Percentiles rank a stretch among this genome's conserved stretches.
phyloP scores from a whole-genome alignment of 1,140 invertebrate genomes.

The Maniola jurtina region DNA sequence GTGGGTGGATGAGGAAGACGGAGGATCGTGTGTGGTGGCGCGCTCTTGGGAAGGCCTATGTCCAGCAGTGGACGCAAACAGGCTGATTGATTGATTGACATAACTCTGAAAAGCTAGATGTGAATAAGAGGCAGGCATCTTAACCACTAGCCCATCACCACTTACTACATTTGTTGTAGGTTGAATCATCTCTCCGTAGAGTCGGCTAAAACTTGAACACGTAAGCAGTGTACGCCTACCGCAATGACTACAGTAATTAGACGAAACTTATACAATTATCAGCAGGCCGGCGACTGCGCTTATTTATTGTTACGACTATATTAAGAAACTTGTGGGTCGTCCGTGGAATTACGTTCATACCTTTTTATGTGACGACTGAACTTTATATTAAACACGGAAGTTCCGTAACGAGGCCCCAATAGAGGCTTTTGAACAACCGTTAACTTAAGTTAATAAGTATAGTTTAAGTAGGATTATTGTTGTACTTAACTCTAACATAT shows the following conservation, averaged over 20 bases:
- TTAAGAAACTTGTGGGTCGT: conserved; percentile 21
- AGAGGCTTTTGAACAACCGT: background rate
- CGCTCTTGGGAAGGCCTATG: too few relatives aligned
- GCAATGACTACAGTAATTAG: conserved; percentile 29
- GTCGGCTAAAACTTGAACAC: background rate
- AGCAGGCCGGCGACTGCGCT: conserved; percentile 16
- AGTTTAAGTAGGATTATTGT: background rate
- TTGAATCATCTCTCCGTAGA: background rate
- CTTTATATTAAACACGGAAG: conserved; percentile 10
- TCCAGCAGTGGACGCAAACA: too few relatives aligned
- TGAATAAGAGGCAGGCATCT: too few relatives aligned
- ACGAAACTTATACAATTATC: conserved; percentile 31
- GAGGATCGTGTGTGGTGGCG: too few relatives aligned
- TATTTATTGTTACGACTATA: conserved; percentile 22
- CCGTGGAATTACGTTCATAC: conserved; percentile 18
- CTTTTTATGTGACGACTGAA: conserved; percentile 16
- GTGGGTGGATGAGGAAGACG: too few relatives aligned
- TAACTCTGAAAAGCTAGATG: too few relatives aligned
- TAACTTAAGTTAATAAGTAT: background rate
- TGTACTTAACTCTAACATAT: too few relatives aligned
- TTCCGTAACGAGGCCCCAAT: background rate
- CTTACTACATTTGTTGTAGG: too few relatives aligned
- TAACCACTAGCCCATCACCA: too few relatives aligned
- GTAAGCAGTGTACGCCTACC: conserved; percentile 20
- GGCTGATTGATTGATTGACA: too few relatives aligned